A percentile compares a stretch with the other conserved stretches of the same genome.
Conservation (phyloP, 53 echinoderm and acorn worm genomes). For the Pentamera pediparva region DNA sequence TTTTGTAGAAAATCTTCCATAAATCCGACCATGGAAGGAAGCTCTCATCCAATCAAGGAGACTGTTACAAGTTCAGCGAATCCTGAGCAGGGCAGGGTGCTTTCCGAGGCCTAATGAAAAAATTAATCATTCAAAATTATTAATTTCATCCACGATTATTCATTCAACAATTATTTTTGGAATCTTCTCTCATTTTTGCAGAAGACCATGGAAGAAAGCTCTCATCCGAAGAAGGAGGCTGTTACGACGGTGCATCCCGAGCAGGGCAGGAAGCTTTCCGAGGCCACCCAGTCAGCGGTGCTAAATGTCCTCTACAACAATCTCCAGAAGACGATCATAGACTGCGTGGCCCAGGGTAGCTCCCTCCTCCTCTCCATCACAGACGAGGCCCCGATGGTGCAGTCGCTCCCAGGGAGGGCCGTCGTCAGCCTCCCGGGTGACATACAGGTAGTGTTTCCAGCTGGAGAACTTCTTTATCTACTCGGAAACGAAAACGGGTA, state of each 20-base stretch:
- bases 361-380: slow-evolving; percentile 20
- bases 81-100: too few relatives aligned
- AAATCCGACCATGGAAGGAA: too few relatives aligned
- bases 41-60: too few relatives aligned
- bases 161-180: background rate
- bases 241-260: slow-evolving; percentile 10
- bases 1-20: too few relatives aligned
- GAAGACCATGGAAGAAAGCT: background rate
- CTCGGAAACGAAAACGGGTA: too few relatives aligned
- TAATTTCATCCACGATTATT: too few relatives aligned
- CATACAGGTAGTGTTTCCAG: slow-evolving; percentile 1
- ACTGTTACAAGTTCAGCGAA: too few relatives aligned
- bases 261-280: slow-evolving; percentile 5
- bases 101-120: too few relatives aligned
- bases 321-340: slow-evolving; percentile 22
- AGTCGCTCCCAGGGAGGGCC: slow-evolving; percentile 9
- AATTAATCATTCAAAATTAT: too few relatives aligned
- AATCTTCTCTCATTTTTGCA: background rate
- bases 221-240: background rate
- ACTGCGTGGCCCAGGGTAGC: slow-evolving; percentile 4
- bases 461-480: too few relatives aligned
- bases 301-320: slow-evolving; percentile 30
- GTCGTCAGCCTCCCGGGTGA: slow-evolving; percentile 9
- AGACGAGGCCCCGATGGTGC: slow-evolving; percentile 1
- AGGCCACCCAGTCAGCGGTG: slow-evolving; percentile 12